phyloP scores from a whole-genome alignment of 2,888 invertebrate genomes.

The Hypolimnas misippus region DNA sequence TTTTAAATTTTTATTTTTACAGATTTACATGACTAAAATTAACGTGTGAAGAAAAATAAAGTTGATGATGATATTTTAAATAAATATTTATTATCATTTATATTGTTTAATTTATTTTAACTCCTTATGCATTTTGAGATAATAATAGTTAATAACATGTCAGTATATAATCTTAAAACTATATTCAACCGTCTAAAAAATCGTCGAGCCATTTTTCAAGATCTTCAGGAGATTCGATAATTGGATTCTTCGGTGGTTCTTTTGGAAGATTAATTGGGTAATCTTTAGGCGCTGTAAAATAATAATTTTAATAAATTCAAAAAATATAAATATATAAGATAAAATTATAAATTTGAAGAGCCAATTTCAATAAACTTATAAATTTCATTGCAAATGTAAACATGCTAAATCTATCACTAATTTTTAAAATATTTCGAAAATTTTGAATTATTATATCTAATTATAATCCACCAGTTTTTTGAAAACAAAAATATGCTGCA shows the following conservation, averaged over 20 bases:
- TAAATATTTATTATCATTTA: neutral
- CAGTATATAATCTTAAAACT: too few species aligned
- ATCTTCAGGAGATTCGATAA: conserved; percentile 75
- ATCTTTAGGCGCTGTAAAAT: conserved; percentile 27
- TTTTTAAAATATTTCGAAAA: neutral
- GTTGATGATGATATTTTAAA: neutral
- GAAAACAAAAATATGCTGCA: too few species aligned
- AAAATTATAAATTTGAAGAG: neutral
- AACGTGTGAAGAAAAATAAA: neutral
- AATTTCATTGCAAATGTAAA: neutral
- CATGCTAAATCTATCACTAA: neutral
- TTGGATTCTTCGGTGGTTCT: conserved; percentile 50
- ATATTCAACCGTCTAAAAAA: conserved; percentile 66
- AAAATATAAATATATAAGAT: neutral
- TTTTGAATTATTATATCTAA: too few species aligned
- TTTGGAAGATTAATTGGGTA: conserved; percentile 5
- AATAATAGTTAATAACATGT: too few species aligned
- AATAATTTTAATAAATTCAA: neutral
- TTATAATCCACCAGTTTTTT: too few species aligned
- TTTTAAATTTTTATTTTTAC: too few species aligned
- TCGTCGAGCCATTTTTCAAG: conserved; percentile 81
- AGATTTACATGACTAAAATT: too few species aligned
- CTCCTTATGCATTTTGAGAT: neutral
- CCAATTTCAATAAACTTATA: neutral
- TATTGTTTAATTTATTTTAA: neutral